phyloP scores from a whole-genome alignment of 2,797 vertebrate genomes.

The Yasuhikotakia modesta region DNA sequence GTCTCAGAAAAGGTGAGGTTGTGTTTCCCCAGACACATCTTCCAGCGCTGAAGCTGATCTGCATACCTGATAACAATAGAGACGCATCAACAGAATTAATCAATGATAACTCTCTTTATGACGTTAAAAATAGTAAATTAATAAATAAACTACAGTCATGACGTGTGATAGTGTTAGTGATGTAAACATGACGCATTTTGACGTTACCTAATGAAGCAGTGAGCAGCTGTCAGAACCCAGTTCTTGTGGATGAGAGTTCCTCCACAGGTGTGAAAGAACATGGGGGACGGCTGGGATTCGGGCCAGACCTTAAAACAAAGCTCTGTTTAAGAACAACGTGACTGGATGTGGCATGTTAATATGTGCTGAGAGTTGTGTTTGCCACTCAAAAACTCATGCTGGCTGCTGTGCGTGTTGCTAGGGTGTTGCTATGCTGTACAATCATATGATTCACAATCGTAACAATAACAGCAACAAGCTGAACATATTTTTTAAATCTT shows the following conservation, averaged over 20 bases:
- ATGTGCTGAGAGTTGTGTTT: not conserved
- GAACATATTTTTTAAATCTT: too few relatives aligned
- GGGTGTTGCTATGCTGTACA: not conserved
- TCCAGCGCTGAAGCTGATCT: slow-evolving; percentile 79
- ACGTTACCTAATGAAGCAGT: slow-evolving; percentile 78
- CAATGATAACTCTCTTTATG: not conserved
- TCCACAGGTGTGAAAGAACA: slow-evolving; percentile 76
- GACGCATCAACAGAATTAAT: not conserved
- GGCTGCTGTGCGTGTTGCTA: not conserved
- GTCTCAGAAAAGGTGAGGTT: slow-evolving; percentile 76
- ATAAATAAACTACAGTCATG: not conserved
- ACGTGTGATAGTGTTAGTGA: not conserved
- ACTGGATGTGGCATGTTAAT: too few relatives aligned
- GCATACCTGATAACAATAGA: slow-evolving; percentile 69
- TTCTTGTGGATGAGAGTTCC: slow-evolving; percentile 80
- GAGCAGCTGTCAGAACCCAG: slow-evolving; percentile 81
- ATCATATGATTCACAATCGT: too few relatives aligned
- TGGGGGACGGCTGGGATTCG: slow-evolving; percentile 67
- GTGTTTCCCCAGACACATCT: slow-evolving; percentile 81
- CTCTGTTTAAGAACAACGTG: not conserved
- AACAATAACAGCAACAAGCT: too few relatives aligned
- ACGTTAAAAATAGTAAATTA: not conserved
- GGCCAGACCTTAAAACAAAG: slow-evolving; percentile 75
- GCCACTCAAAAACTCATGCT: not conserved
- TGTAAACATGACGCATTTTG: not conserved